phyloP scores from a whole-genome alignment of 1,140 invertebrate species.

The Anagrus nilaparvatae region DNA sequence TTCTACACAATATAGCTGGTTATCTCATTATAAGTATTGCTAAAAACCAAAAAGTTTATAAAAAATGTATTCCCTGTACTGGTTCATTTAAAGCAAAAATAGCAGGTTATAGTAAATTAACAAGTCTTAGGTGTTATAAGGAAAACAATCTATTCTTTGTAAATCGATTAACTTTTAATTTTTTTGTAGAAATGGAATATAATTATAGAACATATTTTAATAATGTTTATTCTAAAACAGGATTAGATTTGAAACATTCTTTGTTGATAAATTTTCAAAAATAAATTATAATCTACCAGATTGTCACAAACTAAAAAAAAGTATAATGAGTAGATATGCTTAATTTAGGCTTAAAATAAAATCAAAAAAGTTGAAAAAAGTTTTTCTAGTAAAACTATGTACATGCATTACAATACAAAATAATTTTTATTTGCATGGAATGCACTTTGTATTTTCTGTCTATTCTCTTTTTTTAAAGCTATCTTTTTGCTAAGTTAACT shows the following conservation, averaged over 20 bases:
- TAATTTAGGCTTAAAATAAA: neutral
- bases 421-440: no score
- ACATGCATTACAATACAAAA: neutral
- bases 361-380: neutral
- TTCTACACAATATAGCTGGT: neutral
- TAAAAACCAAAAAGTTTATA: neutral
- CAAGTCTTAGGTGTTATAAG: neutral
- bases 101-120: neutral
- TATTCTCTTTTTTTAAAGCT: no score
- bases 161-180: neutral
- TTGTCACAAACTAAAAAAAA: neutral
- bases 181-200: neutral
- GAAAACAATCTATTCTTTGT: neutral
- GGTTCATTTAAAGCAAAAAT: neutral
- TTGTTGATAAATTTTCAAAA: neutral
- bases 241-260: neutral
- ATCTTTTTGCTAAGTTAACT: neutral
- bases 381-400: neutral
- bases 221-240: neutral
- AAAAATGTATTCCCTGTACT: neutral
- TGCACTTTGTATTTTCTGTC: no score
- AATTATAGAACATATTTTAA: neutral
- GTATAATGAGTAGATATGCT: neutral
- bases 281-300: neutral
- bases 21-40: neutral